These are phyloP conservation scores for Lithophane socia DNA, from an alignment of 2,888 invertebrate species.

Conservation along the genomic window DNA sequence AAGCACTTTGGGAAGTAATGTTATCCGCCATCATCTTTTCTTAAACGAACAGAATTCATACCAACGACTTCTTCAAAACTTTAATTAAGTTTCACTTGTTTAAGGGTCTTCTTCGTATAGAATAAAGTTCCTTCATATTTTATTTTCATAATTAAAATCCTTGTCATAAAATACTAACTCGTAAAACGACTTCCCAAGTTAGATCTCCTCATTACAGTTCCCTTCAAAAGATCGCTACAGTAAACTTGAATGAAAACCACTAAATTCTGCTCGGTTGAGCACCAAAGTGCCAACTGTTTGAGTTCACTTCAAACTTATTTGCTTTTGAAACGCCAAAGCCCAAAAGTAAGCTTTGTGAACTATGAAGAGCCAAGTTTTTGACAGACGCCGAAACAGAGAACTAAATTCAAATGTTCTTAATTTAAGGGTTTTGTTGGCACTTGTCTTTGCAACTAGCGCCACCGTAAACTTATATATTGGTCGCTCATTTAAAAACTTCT, in stretches of 20 bases:
- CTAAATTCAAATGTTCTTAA: conserved; percentile 20
- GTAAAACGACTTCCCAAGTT: conserved; percentile 34
- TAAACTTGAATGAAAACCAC: conserved; percentile 55
- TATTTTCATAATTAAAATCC: conserved; percentile 37
- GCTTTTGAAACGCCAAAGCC: conserved; percentile 45
- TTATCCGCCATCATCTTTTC: neutral
- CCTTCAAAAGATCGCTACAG: conserved; percentile 55
- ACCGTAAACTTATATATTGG: neutral
- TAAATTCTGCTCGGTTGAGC: conserved; percentile 53
- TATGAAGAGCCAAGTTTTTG: conserved; percentile 5
- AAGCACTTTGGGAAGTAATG: neutral
- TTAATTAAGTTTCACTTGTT: conserved; percentile 21
- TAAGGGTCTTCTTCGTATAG: conserved; percentile 5
- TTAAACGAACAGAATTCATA: neutral
- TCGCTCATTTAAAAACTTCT: conserved; percentile 34
- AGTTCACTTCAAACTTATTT: conserved; percentile 60
- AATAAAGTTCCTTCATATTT: conserved; percentile 32
- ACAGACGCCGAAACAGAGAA: conserved; percentile 16
- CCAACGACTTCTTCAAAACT: conserved; percentile 8
- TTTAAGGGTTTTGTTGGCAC: conserved; percentile 10
- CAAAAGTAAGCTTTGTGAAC: conserved; percentile 46
- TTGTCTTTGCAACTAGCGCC: conserved; percentile 12
- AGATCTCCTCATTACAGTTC: conserved; percentile 27
- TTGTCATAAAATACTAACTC: conserved; percentile 25
- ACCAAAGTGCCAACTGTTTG: conserved; percentile 54